Evolutionary conservation across 2,888 invertebrate species (phyloP), one percentile per base, ranked within the genome.

Genomic region (Euzophera pinguis): DNA sequence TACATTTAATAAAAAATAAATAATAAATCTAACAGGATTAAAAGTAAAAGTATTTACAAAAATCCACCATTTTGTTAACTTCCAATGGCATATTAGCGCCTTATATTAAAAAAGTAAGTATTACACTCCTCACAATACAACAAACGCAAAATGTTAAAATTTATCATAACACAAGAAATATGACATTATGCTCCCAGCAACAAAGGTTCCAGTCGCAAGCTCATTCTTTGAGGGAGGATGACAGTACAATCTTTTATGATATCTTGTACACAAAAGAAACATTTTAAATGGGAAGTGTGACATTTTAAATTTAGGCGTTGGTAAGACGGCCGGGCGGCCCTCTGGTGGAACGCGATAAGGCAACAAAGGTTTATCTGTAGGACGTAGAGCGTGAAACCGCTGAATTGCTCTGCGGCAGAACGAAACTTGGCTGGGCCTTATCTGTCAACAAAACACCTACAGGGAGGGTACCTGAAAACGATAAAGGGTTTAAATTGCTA

Each of bases 321-420:
- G 61, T 63, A 62, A 63, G 65, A 65, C 63, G 67, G 65, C 64
- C 60, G 62, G n/a, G n/a, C n/a, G n/a, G 22, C 3, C 22, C 22
- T 22, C 67, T 67, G 70, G 70, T 62, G 69, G 63, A 63, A 57
- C 55, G 61, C 78, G 83, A 84, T 84, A 85, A 81, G 62, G 62
- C 67, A 75, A 84, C 80, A 83, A 82, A 78, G 81, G 76, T 77
- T 79, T 84, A 83, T 83, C 84, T 62, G 67, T 71, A 73, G 73
- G 78, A 79, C 77, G 81, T 76, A 74, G 69, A 58, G 64, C 60
- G 73, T 67, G 72, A 81, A 78, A 74, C 75, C 73, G 71, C 65
- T 67, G 79, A 78, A 81, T 81, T 80, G 79, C 73, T 69, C 60
- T 65, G 68, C 65, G 65, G 71, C 61, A 61, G 57, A 58, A 61